Evolutionary conservation across 2,113 vertebrate genomes (phyloP).

Genomic region (Leptobrachium ailaonicum): DNA sequence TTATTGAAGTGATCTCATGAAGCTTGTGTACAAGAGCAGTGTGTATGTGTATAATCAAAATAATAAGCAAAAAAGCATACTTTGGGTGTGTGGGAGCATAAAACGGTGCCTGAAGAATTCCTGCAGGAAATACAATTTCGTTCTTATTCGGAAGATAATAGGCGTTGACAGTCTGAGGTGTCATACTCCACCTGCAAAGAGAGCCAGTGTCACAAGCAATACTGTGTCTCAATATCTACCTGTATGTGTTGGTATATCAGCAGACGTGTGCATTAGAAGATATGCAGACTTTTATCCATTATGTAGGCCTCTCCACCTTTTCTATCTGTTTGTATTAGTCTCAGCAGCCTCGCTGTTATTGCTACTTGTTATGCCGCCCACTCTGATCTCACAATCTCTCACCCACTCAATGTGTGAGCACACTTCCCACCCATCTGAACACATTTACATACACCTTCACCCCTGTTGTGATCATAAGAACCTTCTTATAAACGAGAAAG

Average conservation of each 20-base stretch:
- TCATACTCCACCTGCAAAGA: slow-evolving; percentile 92
- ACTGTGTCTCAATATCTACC: neutral
- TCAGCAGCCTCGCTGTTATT: neutral
- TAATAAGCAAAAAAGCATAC: slow-evolving; percentile 64
- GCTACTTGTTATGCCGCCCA: neutral
- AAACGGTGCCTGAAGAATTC: slow-evolving; percentile 96
- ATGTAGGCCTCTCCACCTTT: neutral
- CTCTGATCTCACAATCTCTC: neutral
- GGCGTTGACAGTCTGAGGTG: slow-evolving; percentile 94
- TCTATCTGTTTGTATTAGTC: neutral
- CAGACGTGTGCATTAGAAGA: too few species aligned
- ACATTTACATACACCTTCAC: too few species aligned
- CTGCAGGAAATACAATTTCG: slow-evolving; percentile 93
- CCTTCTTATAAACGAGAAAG: too few species aligned
- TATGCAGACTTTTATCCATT: neutral
- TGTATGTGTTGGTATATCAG: neutral
- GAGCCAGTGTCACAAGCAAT: slow-evolving; percentile 8
- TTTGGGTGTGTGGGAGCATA: slow-evolving; percentile 91
- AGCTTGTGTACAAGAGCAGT: neutral
- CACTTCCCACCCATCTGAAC: neutral
- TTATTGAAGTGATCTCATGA: too few species aligned
- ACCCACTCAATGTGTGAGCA: neutral
- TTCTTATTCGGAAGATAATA: slow-evolving; percentile 98
- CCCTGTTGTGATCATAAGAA: too few species aligned
- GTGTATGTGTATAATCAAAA: neutral